Evolutionary conservation across 2,113 vertebrate genomes (phyloP).

Genomic region (Ochotona curzoniae): DNA sequence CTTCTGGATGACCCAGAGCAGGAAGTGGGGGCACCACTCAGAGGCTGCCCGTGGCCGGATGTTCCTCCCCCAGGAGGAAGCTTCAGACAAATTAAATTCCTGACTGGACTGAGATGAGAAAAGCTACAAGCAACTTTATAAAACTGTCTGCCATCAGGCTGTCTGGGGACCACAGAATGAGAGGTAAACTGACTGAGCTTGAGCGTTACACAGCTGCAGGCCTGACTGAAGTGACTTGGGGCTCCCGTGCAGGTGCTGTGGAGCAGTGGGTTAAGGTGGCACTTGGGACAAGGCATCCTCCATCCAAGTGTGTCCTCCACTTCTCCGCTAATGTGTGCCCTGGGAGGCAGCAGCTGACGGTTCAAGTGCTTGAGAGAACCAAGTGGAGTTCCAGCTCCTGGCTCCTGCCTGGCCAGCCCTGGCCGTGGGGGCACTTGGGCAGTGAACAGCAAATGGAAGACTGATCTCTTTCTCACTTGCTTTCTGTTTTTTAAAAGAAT

Average conservation of each 20-base stretch:
- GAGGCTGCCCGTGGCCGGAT: neutral
- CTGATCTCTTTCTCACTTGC: too few species aligned
- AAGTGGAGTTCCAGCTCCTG: too few species aligned
- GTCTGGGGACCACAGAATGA: neutral
- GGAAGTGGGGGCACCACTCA: neutral
- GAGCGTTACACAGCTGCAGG: neutral
- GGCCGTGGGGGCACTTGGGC: too few species aligned
- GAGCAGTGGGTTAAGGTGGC: too few species aligned
- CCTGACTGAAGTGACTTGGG: neutral
- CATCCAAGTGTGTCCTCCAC: too few species aligned
- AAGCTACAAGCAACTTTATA: neutral
- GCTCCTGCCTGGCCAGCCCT: too few species aligned
- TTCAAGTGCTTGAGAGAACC: too few species aligned
- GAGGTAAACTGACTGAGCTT: neutral
- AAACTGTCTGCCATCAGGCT: neutral
- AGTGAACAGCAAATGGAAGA: too few species aligned
- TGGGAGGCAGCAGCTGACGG: too few species aligned
- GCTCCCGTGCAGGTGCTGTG: neutral
- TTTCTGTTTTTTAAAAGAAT: too few species aligned
- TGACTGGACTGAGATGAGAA: neutral
- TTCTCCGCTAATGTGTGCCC: too few species aligned
- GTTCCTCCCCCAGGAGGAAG: neutral
- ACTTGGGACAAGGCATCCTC: too few species aligned
- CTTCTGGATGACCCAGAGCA: neutral
- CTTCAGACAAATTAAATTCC: neutral